phyloP scores from a whole-genome alignment of 1,140 invertebrate genomes.

The Halictus rubicundus region DNA sequence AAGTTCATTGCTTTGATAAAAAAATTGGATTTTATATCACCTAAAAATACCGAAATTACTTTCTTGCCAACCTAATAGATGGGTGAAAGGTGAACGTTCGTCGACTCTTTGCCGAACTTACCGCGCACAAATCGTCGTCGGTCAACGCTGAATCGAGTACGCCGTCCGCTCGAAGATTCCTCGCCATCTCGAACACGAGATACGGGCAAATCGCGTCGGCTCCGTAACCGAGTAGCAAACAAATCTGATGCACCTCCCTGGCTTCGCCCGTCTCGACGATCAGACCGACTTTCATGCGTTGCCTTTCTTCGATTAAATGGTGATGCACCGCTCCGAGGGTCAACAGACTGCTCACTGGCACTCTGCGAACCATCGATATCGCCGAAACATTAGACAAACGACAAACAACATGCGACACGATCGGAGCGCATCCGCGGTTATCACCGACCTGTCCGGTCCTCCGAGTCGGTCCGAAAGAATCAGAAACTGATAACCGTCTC shows the following conservation, averaged over 20 bases:
- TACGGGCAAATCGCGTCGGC: slow-evolving; percentile 99
- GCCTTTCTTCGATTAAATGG: slow-evolving; percentile 95
- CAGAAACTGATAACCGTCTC: slow-evolving; percentile 91
- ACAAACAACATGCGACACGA: background rate
- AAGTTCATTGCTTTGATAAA: too few relatives aligned
- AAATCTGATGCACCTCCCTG: slow-evolving; percentile 98
- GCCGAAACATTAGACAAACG: background rate
- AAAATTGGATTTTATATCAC: too few relatives aligned
- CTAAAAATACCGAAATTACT: too few relatives aligned
- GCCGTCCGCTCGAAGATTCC: slow-evolving; percentile 89
- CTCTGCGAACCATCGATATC: slow-evolving; percentile 71
- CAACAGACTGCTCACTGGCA: slow-evolving; percentile 91
- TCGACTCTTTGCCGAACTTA: slow-evolving; percentile 74
- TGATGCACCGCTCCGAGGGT: slow-evolving; percentile 97
- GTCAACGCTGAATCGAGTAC: slow-evolving; percentile 88
- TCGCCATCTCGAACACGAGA: slow-evolving; percentile 95
- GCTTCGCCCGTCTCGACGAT: slow-evolving; percentile 97
- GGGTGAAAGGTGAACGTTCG: background rate
- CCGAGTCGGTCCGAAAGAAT: slow-evolving; percentile 93
- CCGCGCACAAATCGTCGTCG: slow-evolving; percentile 92
- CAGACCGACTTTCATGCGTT: slow-evolving; percentile 97
- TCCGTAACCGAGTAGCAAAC: slow-evolving; percentile 97
- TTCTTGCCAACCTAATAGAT: too few relatives aligned
- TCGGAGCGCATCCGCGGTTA: background rate
- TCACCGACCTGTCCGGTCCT: slow-evolving; percentile 82